Base-by-base conservation (phyloP, 2,888 invertebrate genomes). In the Drosophila demipolita region DNA sequence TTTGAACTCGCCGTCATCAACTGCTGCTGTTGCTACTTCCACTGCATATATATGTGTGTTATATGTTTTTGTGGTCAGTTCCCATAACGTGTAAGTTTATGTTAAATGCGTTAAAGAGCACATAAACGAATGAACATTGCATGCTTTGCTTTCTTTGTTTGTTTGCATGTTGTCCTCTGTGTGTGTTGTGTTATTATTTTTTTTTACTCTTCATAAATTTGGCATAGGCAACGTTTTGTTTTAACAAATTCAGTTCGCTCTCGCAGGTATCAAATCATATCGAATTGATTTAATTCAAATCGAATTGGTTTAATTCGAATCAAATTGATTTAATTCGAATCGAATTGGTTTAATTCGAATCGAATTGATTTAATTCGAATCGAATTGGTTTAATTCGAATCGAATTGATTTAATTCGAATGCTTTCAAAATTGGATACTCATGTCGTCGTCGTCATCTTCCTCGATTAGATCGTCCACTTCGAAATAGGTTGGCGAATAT, bases 381-480 rank as follows among this genome's bases (percentile, higher is more conserved):
- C 17, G 17, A 9, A 38, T 38, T 17, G 9, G 29, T 29, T 29
- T 29, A 29, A 29, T 29, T 29, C 29, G 29, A 29, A 29, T 29
- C 20, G 7, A 45, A 23, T 45, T 23, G 45, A 45, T 15, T 45
- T 15, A 15, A 45, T 23, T 45, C 45, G 45, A 45, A 45, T 72
- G 32, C 48, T 48, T 55, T 62, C 49, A 76, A 48, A 80, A 49
- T 11, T 80, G 77, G 60, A 83, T 66, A 15, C 36, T 60, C 35
- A 66, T 9, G 36, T 68, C 73, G 12, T 68, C 87, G 17, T 87
- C 87, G 17, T 82, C 87, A 32, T 92, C 91, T 50, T 91, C 91
- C 73, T 90, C 91, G 48, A 91, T 91, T 53, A 91, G 73, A 75
- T 91, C 91, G 26, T 92, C 89, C 35, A 91, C 89, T 75, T 83